Evolutionary conservation across 2,888 invertebrate genomes (phyloP), one percentile per base, ranked within the genome.

Genomic region (Caenorhabditis doughertyi): DNA sequence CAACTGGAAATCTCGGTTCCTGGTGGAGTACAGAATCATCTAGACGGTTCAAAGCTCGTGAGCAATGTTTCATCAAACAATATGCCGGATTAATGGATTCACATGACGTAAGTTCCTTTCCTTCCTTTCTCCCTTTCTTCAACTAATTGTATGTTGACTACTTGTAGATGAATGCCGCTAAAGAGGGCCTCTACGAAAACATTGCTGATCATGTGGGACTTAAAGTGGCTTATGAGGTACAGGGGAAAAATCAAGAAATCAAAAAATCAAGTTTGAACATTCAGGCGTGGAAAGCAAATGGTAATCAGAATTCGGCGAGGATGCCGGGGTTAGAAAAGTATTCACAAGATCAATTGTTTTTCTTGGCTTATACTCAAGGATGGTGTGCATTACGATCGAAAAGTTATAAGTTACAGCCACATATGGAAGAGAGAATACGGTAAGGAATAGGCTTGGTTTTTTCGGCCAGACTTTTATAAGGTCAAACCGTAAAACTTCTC

Each of bases 201-300:
- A 79, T 85, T 42, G 85, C 85, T 5, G 85, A 85, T 71, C 55
- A 82, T 32, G 83, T 83, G 18, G 85, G 85, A 18, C 49, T 85
- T n/a, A 82, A 83, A 53, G 81, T 84, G 16, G 80, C 85, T 27
- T 85, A 62, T 35, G 65, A 81, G 67, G 84, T 83, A 29, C n/a
- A 53, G 62, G 39, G 29, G 21, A 32, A 16, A 11, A 16, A 27
- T 5, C 11, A 8, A 25, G n/a, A 11, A 11, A 4, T 4, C 23
- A 21, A 16, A 16, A 2, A 39, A 32, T n/a, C 9, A 47, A 13
- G 4, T 25, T 35, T 51, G 11, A 13, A n/a, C n/a, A n/a, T 18
- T 16, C 65, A 84, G 84, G 81, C 81, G 0, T 84, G 84, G 84
- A 81, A 79, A 53, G 23, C 55, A 8, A 56, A 76, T 47, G 82